Percentiles rank a stretch among this genome's conserved stretches.
These are phyloP conservation scores for Drosophila willistoni DNA, from an alignment of 1,140 invertebrate genomes.

Conservation along the genomic window DNA sequence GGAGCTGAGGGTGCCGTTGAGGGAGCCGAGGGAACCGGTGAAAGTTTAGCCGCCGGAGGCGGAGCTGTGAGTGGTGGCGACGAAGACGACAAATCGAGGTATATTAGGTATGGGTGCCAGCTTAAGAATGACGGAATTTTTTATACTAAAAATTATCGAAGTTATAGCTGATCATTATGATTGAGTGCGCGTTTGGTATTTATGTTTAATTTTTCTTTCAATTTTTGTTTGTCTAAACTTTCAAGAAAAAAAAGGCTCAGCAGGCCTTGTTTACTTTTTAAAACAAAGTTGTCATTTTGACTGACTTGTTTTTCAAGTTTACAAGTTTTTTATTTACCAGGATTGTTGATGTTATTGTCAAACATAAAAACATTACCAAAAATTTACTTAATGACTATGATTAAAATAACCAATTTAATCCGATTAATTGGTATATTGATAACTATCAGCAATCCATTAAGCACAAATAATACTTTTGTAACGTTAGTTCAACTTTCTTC, in stretches of 20 bases:
- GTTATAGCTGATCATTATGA: conserved; percentile 29
- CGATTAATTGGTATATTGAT: not conserved
- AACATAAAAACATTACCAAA: too few species aligned
- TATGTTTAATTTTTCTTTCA: conserved; percentile 40
- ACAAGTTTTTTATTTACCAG: not conserved
- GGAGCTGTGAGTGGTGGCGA: conserved; percentile 87
- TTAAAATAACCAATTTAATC: not conserved
- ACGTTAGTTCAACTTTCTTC: not conserved
- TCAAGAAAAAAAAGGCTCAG: conserved; percentile 1
- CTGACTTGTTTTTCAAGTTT: conserved; percentile 12
- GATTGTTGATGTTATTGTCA: not conserved
- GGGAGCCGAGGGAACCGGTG: conserved; percentile 83
- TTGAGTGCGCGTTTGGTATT: conserved; percentile 53
- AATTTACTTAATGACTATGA: too few species aligned
- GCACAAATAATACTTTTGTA: not conserved
- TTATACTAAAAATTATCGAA: conserved; percentile 58
- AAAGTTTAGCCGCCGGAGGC: conserved; percentile 82
- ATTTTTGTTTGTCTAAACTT: conserved; percentile 41
- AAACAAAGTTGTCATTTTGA: conserved; percentile 23
- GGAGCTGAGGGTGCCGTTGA: conserved; percentile 76
- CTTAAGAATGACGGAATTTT: conserved; percentile 83
- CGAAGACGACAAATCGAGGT: conserved; percentile 93
- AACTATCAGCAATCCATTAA: not conserved
- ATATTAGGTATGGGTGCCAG: conserved; percentile 86
- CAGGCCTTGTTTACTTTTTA: not conserved